Evolutionary conservation across 2,113 vertebrate genomes (phyloP).

Genomic region (Arvicanthis niloticus): DNA sequence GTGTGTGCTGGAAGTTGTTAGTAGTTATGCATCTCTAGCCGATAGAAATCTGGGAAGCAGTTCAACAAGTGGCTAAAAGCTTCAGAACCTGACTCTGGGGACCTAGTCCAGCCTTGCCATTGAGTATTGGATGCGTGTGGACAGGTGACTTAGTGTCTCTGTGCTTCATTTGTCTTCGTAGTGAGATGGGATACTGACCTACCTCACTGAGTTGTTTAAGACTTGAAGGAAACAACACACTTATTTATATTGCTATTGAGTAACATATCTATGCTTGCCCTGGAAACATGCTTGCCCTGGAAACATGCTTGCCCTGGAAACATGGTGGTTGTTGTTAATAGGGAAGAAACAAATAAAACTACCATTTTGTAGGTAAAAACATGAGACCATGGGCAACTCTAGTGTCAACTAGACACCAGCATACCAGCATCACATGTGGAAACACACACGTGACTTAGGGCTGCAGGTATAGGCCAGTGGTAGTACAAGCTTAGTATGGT

Average conservation of each 20-base stretch:
- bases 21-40: no score
- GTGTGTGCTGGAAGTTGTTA: no score
- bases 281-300: neutral
- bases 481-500: neutral
- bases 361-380: neutral
- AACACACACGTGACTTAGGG: neutral
- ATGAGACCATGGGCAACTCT: neutral
- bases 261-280: neutral
- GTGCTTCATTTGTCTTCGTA: constrained; percentile 21
- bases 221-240: constrained; percentile 12
- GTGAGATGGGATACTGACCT: neutral
- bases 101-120: neutral
- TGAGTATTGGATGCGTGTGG: neutral
- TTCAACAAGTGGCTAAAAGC: neutral
- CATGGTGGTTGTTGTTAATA: neutral
- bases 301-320: neutral
- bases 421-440: neutral
- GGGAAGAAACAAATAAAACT: neutral
- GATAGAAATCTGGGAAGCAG: neutral
- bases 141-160: neutral
- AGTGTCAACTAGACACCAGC: neutral
- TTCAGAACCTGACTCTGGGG: neutral
- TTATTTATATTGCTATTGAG: neutral
- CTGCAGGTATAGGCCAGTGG: neutral
- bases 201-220: neutral